Conservation (phyloP, 2,888 invertebrate genomes). For the Mesopsocus fuscifrons region DNA sequence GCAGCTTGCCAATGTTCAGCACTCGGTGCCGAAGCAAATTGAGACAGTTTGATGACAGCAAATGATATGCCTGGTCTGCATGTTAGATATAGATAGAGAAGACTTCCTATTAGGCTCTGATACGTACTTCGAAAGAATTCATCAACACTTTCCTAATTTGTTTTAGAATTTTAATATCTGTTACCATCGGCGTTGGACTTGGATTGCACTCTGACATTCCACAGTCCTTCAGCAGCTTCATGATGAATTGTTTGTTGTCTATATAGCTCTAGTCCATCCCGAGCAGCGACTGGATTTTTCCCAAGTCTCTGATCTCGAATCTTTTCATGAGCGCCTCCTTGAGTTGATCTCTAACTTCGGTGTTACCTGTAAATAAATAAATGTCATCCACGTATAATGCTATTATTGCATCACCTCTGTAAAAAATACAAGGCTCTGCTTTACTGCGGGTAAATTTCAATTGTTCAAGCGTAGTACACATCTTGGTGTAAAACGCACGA, state of each 20-base stretch:
- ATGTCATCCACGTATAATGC: not conserved
- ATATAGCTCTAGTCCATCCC: constrained; percentile 14
- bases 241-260: constrained; percentile 15
- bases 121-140: too few species aligned
- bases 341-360: constrained; percentile 8
- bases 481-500: constrained; percentile 4
- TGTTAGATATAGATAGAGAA: not conserved
- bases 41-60: not conserved
- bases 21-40: not conserved
- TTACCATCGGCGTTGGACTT: constrained; percentile 15
- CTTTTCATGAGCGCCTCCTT: constrained; percentile 11
- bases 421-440: constrained; percentile 2
- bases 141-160: not conserved
- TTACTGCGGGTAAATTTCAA: not conserved
- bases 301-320: constrained; percentile 15
- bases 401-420: not conserved
- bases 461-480: not conserved
- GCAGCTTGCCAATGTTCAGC: constrained; percentile 3
- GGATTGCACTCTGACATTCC: constrained; percentile 17
- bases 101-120: not conserved
- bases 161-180: not conserved
- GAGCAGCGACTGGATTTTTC: constrained; percentile 14
- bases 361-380: constrained; percentile 12
- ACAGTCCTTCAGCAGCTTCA: constrained; percentile 18
- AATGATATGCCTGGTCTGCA: not conserved